Percentiles rank a stretch among this genome's conserved stretches.
Conservation (phyloP, 2,888 invertebrate species). For the Atethmia centrago region DNA sequence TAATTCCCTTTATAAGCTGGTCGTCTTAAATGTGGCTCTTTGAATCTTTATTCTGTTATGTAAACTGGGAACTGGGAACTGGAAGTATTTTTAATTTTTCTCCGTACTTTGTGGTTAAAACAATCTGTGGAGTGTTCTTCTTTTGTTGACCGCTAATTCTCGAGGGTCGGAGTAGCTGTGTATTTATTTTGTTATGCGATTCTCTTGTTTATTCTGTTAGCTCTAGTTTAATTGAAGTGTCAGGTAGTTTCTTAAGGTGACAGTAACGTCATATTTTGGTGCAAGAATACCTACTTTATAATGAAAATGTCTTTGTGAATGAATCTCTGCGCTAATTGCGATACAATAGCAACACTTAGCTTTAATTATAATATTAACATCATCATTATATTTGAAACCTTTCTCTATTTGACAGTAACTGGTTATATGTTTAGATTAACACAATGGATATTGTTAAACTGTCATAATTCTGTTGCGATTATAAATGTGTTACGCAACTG, state of each 20-base stretch:
- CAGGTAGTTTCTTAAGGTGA: conserved; percentile 19
- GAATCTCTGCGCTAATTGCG: neutral
- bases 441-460: conserved; percentile 18
- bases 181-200: conserved; percentile 32
- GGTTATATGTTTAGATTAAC: conserved; percentile 21
- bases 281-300: neutral
- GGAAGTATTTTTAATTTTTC: conserved; percentile 56
- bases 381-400: conserved; percentile 15
- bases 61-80: conserved; percentile 31
- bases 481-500: neutral
- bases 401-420: conserved; percentile 15
- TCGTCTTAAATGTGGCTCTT: conserved; percentile 58
- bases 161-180: conserved; percentile 26
- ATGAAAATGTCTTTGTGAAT: neutral
- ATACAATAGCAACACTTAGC: neutral
- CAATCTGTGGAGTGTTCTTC: conserved; percentile 53
- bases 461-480: conserved; percentile 13
- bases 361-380: neutral
- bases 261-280: neutral
- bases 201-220: conserved; percentile 25
- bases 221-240: neutral
- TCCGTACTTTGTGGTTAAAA: conserved; percentile 51
- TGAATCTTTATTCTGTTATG: conserved; percentile 52
- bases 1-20: conserved; percentile 66
- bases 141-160: conserved; percentile 47